Percentiles rank a stretch among this genome's conserved stretches.
phyloP scores from a whole-genome alignment of 2,888 invertebrate species.

The Plebejus anna region DNA sequence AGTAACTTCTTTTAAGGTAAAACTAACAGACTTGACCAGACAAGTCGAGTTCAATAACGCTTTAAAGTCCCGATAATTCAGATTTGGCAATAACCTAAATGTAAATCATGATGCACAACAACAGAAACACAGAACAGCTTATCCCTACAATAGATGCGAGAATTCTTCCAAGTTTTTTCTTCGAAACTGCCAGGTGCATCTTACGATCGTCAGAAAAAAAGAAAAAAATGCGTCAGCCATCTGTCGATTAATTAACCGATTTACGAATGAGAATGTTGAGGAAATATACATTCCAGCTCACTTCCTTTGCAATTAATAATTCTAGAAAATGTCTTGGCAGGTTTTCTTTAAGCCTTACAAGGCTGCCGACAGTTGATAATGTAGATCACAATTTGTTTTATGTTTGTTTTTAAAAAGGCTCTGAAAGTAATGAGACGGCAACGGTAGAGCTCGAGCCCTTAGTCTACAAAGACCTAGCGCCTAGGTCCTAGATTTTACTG shows the following conservation, averaged over 20 bases:
- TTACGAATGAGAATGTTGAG: not conserved
- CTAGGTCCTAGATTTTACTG: too few species aligned
- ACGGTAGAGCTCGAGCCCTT: not conserved
- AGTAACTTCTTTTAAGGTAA: not conserved
- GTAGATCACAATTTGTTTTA: not conserved
- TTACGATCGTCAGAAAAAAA: not conserved
- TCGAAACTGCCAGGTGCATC: conserved; percentile 8
- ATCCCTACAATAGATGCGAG: not conserved
- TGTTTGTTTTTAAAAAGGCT: not conserved
- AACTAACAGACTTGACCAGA: not conserved
- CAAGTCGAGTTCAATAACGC: too few species aligned
- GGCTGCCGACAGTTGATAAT: not conserved
- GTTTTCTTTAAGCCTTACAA: not conserved
- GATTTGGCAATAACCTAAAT: not conserved
- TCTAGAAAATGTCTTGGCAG: not conserved
- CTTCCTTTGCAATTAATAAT: conserved; percentile 11
- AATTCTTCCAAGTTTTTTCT: conserved; percentile 2
- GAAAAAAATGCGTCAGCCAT: not conserved
- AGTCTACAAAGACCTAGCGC: not conserved
- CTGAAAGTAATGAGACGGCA: not conserved
- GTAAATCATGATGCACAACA: not conserved
- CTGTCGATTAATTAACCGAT: conserved; percentile 10
- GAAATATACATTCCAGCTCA: conserved; percentile 16
- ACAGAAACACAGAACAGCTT: not conserved
- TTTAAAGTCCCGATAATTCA: too few species aligned